phyloP scores from a whole-genome alignment of 2,113 vertebrate genomes.

The Xenus cinereus region DNA sequence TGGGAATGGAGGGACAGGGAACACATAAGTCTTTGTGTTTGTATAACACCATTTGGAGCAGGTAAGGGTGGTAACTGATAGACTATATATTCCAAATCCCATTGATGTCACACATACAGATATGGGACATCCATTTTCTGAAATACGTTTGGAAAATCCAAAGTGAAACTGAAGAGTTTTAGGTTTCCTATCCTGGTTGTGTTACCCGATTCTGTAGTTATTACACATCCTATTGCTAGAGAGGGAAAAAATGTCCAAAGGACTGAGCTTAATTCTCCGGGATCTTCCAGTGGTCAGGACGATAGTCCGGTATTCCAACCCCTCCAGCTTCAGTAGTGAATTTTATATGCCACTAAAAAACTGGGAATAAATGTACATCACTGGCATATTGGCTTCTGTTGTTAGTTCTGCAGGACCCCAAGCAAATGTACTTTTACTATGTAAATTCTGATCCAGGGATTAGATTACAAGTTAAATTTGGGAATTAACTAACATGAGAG shows the following conservation, averaged over 20 bases:
- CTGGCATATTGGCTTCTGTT: background rate
- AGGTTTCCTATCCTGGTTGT: background rate
- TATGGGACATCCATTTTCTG: background rate
- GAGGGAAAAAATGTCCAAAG: background rate
- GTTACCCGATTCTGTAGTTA: background rate
- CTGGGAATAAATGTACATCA: background rate
- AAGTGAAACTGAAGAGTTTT: background rate
- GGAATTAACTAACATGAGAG: background rate
- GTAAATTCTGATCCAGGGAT: background rate
- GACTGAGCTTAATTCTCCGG: background rate
- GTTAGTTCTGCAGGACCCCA: background rate
- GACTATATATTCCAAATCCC: background rate
- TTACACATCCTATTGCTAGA: background rate
- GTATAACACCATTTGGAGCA: background rate
- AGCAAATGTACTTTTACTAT: background rate
- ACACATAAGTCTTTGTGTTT: background rate
- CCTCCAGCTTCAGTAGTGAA: background rate
- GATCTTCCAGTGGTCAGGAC: background rate
- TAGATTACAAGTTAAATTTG: background rate
- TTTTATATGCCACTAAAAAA: background rate
- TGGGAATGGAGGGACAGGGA: background rate
- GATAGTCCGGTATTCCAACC: background rate
- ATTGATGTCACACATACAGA: background rate
- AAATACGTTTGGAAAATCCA: background rate
- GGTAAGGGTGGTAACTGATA: background rate